phyloP scores from a whole-genome alignment of 1,140 invertebrate genomes.

The Sarcophaga bullata region DNA sequence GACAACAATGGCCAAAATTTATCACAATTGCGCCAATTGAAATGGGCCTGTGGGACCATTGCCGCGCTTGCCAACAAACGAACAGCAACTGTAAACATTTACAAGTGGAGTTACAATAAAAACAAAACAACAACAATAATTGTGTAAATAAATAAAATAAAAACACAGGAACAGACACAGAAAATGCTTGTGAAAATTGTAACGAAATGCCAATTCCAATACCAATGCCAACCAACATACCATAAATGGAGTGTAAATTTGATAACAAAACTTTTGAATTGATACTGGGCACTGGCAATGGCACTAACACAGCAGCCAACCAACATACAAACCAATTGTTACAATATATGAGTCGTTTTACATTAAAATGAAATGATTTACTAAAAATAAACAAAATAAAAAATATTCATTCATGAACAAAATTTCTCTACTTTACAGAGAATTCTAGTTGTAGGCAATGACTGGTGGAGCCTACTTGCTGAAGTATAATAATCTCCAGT shows the following conservation, averaged over 20 bases:
- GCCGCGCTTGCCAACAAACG: conserved; percentile 96
- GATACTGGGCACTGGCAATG: too few species aligned
- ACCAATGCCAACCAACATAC: not conserved
- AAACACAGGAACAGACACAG: conserved; percentile 1
- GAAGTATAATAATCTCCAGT: too few species aligned
- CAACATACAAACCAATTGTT: not conserved
- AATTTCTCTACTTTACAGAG: too few species aligned
- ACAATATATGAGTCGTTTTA: too few species aligned
- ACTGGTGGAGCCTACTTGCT: too few species aligned
- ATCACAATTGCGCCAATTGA: conserved; percentile 99
- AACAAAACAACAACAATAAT: not conserved
- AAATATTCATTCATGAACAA: too few species aligned
- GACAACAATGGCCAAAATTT: conserved; percentile 99
- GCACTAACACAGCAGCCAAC: not conserved
- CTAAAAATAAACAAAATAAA: too few species aligned
- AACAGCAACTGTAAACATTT: conserved; percentile 84
- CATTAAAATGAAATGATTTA: too few species aligned
- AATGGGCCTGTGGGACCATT: conserved; percentile 96
- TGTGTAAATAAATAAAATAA: not conserved
- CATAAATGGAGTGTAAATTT: conserved; percentile 40
- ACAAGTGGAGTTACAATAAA: not conserved
- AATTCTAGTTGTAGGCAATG: too few species aligned
- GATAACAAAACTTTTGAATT: conserved; percentile 10
- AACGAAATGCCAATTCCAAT: conserved; percentile 26
- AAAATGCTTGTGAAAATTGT: conserved; percentile 31